Base-by-base conservation (phyloP, 2,888 invertebrate species). In the Bursaphelenchus okinawaensis region DNA sequence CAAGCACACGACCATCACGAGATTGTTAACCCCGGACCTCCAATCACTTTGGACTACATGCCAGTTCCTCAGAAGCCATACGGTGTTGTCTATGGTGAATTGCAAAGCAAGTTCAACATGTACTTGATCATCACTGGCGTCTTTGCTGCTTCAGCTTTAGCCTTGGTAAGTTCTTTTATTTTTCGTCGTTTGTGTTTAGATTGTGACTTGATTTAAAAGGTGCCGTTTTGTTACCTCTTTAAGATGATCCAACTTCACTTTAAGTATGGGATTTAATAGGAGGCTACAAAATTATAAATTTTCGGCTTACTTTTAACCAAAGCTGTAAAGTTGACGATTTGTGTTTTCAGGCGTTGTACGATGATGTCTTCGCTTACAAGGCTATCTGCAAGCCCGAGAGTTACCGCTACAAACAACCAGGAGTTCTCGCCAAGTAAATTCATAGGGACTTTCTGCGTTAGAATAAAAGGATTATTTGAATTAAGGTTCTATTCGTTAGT, bases 71-170 rank as follows among this genome's bases (percentile, higher is more conserved):
- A 19, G 29, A 66, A 65, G 51, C 55, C 55, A 20, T 65, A 65
- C 58, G 56, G 56, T 19, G 28, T 28, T 24, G 66, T 65, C 7
- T 50, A 65, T 51, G 52, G 56, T 27, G 52, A 65, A 50, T 28
- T 65, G 55, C 66, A 65, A 31, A 26, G 66, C 40, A 65, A 65
- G 52, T 65, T 65, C 58, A 65, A 65, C 57, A 52, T 54, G 19
- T 65, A 65, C 29, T 52, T 65, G 28, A 57, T 57, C 19, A 26
- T 66, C 56, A 27, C 55, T 24, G 28, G 29, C 20, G 67, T 57
- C 26, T 23, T 65, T 26, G 19, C 67, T 51, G 66, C 67, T 20
- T 24, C 26, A 9, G 52, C 52, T 16, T 57, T 65, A 24, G 26
- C 57, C 8, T 31, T 65, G 56, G 66, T 59, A 27, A 59, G 40